Conservation (phyloP, 2,113 vertebrate species). For the Otis tarda region DNA sequence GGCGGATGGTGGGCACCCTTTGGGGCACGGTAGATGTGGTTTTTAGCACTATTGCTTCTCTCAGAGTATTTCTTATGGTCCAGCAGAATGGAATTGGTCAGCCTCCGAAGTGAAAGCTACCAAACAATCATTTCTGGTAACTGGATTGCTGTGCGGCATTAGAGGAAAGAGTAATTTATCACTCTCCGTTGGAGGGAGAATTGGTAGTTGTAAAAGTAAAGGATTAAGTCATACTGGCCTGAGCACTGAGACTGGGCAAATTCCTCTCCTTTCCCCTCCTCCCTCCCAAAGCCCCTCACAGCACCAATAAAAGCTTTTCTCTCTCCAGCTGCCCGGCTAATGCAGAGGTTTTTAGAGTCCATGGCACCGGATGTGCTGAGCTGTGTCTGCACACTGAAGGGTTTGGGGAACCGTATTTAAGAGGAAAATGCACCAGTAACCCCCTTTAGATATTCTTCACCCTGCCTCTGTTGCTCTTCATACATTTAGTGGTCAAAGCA, state of each 20-base stretch:
- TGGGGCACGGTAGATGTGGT: background rate
- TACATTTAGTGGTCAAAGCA: background rate
- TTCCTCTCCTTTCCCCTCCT: background rate
- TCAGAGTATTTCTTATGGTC: background rate
- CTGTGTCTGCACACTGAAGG: rapidly evolving
- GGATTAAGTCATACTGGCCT: background rate
- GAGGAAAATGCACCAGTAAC: background rate
- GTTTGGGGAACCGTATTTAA: background rate
- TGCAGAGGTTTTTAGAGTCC: background rate
- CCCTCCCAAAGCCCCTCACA: background rate
- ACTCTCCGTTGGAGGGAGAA: background rate
- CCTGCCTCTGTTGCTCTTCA: background rate
- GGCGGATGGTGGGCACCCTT: background rate
- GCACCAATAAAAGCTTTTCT: background rate
- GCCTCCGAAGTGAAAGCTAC: background rate
- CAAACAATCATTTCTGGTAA: background rate
- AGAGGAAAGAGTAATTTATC: background rate
- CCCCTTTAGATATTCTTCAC: background rate
- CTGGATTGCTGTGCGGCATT: background rate
- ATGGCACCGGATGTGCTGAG: background rate
- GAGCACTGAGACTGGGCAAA: background rate
- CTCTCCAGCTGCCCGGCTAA: background rate
- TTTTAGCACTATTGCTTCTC: background rate
- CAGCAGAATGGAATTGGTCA: background rate
- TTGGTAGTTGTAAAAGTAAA: conserved; percentile 22